phyloP scores from a whole-genome alignment of 1,140 invertebrate genomes.

The Heliconius melpomene region DNA sequence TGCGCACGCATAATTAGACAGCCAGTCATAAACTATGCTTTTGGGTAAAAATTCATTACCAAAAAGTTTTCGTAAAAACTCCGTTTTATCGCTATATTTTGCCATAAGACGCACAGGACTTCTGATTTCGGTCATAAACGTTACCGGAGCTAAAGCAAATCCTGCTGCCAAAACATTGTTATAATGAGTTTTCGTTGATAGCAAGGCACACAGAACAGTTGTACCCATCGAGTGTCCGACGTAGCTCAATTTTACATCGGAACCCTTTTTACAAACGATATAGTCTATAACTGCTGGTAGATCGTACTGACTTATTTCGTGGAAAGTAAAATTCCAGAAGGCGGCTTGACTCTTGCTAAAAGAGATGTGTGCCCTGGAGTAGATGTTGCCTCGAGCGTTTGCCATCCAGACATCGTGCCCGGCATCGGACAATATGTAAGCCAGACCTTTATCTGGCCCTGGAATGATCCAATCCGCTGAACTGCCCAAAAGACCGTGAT shows the following conservation, averaged over 20 bases:
- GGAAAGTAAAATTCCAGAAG: conserved; percentile 86
- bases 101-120: conserved; percentile 85
- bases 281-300: conserved; percentile 89
- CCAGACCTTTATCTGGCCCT: conserved; percentile 83
- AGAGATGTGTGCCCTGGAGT: conserved; percentile 81
- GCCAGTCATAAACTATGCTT: conserved; percentile 81
- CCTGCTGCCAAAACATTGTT: conserved; percentile 84
- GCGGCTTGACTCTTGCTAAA: conserved; percentile 71
- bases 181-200: conserved; percentile 86
- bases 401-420: conserved; percentile 87
- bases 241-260: conserved; percentile 82
- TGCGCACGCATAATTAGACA: conserved; percentile 84
- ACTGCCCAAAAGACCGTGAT: conserved; percentile 89
- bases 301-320: conserved; percentile 88
- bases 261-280: conserved; percentile 82
- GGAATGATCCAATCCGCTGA: conserved; percentile 89
- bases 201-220: conserved; percentile 82
- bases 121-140: conserved; percentile 85
- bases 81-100: conserved; percentile 61
- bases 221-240: conserved; percentile 89
- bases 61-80: conserved; percentile 57
- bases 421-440: conserved; percentile 83
- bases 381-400: conserved; percentile 85
- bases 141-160: conserved; percentile 88
- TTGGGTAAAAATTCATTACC: conserved; percentile 87